A percentile compares a stretch with the other conserved stretches of the same genome.
phyloP scores from a whole-genome alignment of 1,140 invertebrate species.

The Anastatus disparis region DNA sequence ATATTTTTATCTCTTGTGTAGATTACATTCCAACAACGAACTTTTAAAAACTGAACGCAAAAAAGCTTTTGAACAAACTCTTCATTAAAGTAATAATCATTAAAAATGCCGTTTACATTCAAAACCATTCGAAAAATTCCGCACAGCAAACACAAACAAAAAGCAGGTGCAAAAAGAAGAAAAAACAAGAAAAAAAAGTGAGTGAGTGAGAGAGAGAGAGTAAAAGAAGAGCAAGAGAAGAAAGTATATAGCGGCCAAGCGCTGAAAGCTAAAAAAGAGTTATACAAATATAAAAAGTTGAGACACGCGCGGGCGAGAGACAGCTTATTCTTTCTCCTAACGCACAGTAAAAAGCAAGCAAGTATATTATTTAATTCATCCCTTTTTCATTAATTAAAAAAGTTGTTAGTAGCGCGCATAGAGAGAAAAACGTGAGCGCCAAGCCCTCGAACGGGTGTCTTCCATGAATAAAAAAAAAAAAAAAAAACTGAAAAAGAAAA shows the following conservation, averaged over 20 bases:
- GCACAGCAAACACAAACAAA: neutral
- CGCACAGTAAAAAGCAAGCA: conserved; percentile 25
- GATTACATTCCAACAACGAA: too few species aligned
- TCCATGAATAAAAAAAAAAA: conserved; percentile 4
- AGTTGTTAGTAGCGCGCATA: conserved; percentile 18
- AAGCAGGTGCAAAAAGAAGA: neutral
- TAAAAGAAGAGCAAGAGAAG: neutral
- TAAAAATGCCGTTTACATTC: conserved; percentile 2
- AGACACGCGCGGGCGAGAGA: neutral
- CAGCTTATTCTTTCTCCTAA: conserved; percentile 22
- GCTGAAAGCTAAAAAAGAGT: conserved; percentile 22
- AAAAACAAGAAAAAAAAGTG: neutral
- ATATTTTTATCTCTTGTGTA: too few species aligned
- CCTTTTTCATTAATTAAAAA: conserved; percentile 38
- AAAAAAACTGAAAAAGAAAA: too few species aligned
- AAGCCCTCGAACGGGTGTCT: conserved; percentile 22
- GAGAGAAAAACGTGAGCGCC: too few species aligned
- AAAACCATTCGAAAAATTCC: conserved; percentile 15
- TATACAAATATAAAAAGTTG: conserved; percentile 32
- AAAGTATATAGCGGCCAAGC: too few species aligned
- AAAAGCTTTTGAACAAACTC: neutral
- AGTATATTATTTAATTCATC: conserved; percentile 36
- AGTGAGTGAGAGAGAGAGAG: conserved; percentile 3
- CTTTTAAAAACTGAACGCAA: too few species aligned
- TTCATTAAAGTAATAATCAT: conserved; percentile 21